Conservation (phyloP, 2,797 vertebrate genomes). For the Clarias platycephalus region DNA sequence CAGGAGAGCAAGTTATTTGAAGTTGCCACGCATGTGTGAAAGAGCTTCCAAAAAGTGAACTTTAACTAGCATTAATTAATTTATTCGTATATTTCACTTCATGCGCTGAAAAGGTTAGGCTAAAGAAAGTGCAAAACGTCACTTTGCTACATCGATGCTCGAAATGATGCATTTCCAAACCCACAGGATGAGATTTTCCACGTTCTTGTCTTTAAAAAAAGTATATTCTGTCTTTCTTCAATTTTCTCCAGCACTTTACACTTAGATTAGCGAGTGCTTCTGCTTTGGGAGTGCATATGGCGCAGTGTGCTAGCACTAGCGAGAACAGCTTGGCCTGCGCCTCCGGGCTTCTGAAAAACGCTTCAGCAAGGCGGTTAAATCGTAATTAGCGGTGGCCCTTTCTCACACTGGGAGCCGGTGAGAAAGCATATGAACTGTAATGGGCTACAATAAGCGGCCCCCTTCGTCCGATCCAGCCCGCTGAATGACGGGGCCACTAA, state of each 20-base stretch:
- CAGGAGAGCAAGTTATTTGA: slow-evolving; percentile 27
- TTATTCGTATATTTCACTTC: neutral
- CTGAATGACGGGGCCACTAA: slow-evolving; percentile 79
- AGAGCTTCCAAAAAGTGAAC: slow-evolving; percentile 6
- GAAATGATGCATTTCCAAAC: neutral
- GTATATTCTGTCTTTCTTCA: neutral
- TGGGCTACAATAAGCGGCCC: slow-evolving; percentile 68
- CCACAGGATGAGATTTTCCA: neutral
- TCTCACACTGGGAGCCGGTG: slow-evolving; percentile 66
- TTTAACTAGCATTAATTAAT: neutral
- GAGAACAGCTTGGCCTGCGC: slow-evolving; percentile 61
- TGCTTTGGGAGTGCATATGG: slow-evolving; percentile 21
- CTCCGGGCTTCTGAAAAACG: slow-evolving; percentile 60
- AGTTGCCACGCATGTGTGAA: slow-evolving; percentile 13
- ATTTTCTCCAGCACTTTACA: slow-evolving; percentile 5
- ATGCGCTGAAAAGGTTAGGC: neutral
- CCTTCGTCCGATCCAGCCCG: slow-evolving; percentile 61
- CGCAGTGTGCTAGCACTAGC: slow-evolving; percentile 46
- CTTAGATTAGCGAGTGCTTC: slow-evolving; percentile 5
- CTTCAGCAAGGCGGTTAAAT: slow-evolving; percentile 68
- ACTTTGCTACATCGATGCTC: neutral
- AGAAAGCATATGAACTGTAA: slow-evolving; percentile 70
- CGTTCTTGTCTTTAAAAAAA: too few species aligned
- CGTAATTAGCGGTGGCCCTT: slow-evolving; percentile 74
- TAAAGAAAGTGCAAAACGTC: neutral